A percentile compares a stretch with the other conserved stretches of the same genome.
Conservation (phyloP, 2,113 vertebrate genomes). For the Diphyllodes magnificus region DNA sequence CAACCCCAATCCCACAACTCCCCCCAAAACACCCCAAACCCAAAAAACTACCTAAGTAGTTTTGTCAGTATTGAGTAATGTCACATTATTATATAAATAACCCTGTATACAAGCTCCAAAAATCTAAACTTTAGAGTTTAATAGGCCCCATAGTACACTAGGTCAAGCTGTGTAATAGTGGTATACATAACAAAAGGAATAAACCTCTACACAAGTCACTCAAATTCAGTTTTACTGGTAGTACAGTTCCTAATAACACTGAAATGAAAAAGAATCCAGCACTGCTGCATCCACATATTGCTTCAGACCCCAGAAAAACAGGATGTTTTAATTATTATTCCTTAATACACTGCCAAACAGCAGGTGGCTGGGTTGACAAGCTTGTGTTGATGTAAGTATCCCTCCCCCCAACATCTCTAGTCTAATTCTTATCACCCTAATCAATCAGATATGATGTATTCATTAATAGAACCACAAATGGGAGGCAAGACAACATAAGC, state of each 20-base stretch:
- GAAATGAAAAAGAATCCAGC: conserved; percentile 72
- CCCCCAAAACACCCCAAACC: background rate
- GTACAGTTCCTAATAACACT: conserved; percentile 75
- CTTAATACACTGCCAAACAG: background rate
- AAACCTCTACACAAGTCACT: conserved; percentile 72
- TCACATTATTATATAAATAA: conserved; percentile 85
- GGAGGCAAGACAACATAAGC: conserved; percentile 70
- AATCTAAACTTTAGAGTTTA: conserved; percentile 74
- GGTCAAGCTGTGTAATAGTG: conserved; percentile 71
- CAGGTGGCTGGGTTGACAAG: conserved; percentile 63
- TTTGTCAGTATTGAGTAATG: conserved; percentile 78
- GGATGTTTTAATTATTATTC: conserved; percentile 45
- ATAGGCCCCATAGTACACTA: conserved; percentile 68
- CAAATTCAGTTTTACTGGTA: conserved; percentile 69
- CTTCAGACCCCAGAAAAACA: conserved; percentile 68
- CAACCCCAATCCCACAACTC: background rate
- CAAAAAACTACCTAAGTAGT: conserved; percentile 73
- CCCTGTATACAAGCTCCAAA: conserved; percentile 78
- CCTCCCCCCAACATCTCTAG: conserved; percentile 42
- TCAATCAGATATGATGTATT: conserved; percentile 62
- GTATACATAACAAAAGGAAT: conserved; percentile 65
- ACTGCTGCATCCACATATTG: conserved; percentile 72
- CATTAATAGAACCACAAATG: conserved; percentile 73
- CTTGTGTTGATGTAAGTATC: conserved; percentile 43
- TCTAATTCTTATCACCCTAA: conserved; percentile 65